Percentiles rank a stretch among this genome's conserved stretches.
phyloP scores from a whole-genome alignment of 2,113 vertebrate species.

The Paratilapia polleni region DNA sequence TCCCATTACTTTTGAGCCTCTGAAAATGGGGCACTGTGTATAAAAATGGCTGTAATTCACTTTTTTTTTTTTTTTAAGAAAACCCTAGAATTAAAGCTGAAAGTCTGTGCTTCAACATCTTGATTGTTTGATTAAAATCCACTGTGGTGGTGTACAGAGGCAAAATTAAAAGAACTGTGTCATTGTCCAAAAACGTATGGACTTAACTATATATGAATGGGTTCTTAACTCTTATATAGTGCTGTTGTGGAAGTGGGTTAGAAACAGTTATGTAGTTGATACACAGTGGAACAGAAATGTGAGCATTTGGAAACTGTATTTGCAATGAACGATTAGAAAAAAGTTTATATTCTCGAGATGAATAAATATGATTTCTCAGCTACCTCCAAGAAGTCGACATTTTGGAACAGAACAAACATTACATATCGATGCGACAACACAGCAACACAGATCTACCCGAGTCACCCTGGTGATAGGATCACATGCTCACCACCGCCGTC shows the following conservation, averaged over 20 bases:
- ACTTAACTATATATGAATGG: not conserved
- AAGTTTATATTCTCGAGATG: not conserved
- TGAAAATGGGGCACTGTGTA: not conserved
- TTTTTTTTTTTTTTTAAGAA: no score
- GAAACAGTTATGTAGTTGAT: not conserved
- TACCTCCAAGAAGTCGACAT: conserved; percentile 12
- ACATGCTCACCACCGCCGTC: conserved; percentile 69
- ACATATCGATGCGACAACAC: conserved; percentile 49
- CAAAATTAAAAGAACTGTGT: not conserved
- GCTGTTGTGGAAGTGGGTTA: not conserved
- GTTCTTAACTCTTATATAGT: not conserved
- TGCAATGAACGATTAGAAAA: not conserved
- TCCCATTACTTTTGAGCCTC: not conserved
- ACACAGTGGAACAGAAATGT: not conserved
- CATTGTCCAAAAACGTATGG: not conserved
- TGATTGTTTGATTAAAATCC: not conserved
- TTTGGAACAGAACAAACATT: conserved; percentile 47
- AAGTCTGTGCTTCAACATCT: not conserved
- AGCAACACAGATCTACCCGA: conserved; percentile 69
- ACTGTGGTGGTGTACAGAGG: not conserved
- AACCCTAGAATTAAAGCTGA: not conserved
- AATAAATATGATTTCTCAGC: not conserved
- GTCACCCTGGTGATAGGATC: conserved; percentile 80
- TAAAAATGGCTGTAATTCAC: not conserved
- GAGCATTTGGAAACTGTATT: not conserved